Percentiles rank a stretch among this genome's conserved stretches.
Conservation (phyloP, 2,797 vertebrate species). For the Bradypodion pumilum region DNA sequence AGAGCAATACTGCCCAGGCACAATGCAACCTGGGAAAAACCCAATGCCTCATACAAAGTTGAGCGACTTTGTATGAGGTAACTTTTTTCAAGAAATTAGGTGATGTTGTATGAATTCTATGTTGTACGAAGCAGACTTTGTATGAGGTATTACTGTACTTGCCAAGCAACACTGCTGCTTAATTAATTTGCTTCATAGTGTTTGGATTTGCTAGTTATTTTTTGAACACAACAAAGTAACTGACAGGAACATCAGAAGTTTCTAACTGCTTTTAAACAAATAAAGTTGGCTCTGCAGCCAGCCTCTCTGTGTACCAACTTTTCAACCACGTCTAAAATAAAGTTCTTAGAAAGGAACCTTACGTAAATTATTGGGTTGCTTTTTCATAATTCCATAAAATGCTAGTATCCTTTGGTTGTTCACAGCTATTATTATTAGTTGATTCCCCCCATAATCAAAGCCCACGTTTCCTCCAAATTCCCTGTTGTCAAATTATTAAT, state of each 20-base stretch:
- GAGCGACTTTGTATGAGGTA: no score
- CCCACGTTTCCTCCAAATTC: not conserved
- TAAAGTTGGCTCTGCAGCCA: conserved; percentile 46
- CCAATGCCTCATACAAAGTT: no score
- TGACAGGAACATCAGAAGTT: conserved; percentile 43
- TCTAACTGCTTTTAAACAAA: conserved; percentile 46
- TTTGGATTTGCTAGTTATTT: conserved; percentile 48
- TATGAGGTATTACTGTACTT: no score
- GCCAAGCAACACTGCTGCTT: conserved; percentile 38
- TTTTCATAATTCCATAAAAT: conserved; percentile 44
- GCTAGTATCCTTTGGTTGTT: not conserved
- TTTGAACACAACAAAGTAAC: conserved; percentile 45
- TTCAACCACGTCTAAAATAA: conserved; percentile 46
- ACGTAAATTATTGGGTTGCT: conserved; percentile 42
- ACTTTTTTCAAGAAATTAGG: no score
- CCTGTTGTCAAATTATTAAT: conserved; percentile 5
- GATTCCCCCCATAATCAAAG: conserved; percentile 23
- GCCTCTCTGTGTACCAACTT: conserved; percentile 37
- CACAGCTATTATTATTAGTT: conserved; percentile 29
- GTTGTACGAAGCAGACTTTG: no score
- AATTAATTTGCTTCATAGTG: conserved; percentile 51
- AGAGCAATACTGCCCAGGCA: no score
- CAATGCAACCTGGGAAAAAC: no score
- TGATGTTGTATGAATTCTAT: no score
- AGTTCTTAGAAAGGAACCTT: conserved; percentile 47